Evolutionary conservation across 2,888 invertebrate genomes (phyloP).

Genomic region (Pseudococcus jackbeardsleyi): DNA sequence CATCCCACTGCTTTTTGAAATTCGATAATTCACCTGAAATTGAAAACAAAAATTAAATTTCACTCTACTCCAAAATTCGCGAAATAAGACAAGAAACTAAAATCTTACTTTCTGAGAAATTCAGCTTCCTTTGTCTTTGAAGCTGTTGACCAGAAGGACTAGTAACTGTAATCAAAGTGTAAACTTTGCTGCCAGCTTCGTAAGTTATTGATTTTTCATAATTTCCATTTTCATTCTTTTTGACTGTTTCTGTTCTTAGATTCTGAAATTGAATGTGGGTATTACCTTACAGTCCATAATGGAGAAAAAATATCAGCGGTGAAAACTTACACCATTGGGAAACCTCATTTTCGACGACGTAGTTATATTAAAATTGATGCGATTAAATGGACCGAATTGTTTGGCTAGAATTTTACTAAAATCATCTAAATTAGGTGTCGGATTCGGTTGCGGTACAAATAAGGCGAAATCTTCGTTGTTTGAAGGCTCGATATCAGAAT

Average conservation of each 20-base stretch:
- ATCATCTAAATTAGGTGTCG: neutral
- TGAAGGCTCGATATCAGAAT: constrained; percentile 54
- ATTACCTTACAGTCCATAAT: neutral
- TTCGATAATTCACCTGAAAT: constrained; percentile 48
- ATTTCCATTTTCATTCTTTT: constrained; percentile 11
- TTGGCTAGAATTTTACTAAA: constrained; percentile 4
- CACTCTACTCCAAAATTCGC: neutral
- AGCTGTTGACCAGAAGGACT: constrained; percentile 35
- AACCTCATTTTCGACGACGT: neutral
- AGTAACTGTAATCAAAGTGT: constrained; percentile 46
- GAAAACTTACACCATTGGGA: constrained; percentile 47
- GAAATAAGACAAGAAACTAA: neutral
- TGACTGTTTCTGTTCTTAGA: constrained; percentile 51
- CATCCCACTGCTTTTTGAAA: constrained; percentile 58
- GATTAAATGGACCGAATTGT: neutral
- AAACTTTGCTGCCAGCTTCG: constrained; percentile 53
- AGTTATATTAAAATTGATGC: neutral
- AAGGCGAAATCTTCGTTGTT: constrained; percentile 22
- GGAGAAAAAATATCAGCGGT: neutral
- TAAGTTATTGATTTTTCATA: constrained; percentile 49
- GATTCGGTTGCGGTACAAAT: neutral
- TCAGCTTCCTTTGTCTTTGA: constrained; percentile 31
- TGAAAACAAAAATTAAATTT: neutral
- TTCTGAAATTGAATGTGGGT: constrained; percentile 31
- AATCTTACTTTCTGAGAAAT: constrained; percentile 58